Conservation (phyloP, 2,113 vertebrate genomes). For the Leptobrachium leishanense region DNA sequence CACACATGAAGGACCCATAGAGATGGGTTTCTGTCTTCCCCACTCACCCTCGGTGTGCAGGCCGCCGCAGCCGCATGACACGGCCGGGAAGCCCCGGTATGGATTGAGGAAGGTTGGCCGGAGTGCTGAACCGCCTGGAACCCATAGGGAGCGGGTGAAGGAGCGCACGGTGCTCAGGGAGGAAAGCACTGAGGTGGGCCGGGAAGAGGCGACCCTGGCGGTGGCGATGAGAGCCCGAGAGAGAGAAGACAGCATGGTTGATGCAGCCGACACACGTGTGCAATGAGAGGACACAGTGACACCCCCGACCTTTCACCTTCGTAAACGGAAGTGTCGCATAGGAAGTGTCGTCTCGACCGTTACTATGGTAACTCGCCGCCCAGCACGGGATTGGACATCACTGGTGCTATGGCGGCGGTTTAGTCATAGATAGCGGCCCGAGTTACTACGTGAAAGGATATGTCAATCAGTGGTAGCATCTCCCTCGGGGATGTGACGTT, state of each 20-base stretch:
- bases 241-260: conserved; percentile 69
- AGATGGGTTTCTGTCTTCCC: no score
- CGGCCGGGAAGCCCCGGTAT: conserved; percentile 56
- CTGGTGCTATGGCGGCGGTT: no score
- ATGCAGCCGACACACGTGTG: conserved; percentile 36
- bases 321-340: conserved; percentile 8
- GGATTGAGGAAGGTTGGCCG: conserved; percentile 65
- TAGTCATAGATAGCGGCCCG: no score
- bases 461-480: no score
- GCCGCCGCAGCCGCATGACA: conserved; percentile 79
- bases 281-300: conserved; percentile 74
- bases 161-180: conserved; percentile 58
- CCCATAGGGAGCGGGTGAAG: conserved; percentile 76
- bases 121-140: conserved; percentile 61
- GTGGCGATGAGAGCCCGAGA: conserved; percentile 61
- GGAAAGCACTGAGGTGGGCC: conserved; percentile 52
- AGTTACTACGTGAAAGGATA: no score
- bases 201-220: conserved; percentile 57
- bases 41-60: conserved; percentile 87
- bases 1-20: no score
- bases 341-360: conserved; percentile 1
- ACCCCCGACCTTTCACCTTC: conserved; percentile 59
- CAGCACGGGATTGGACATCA: neutral
- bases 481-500: no score
- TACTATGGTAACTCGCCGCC: neutral